phyloP scores from a whole-genome alignment of 2,888 invertebrate species.

The Seladonia tumulorum region DNA sequence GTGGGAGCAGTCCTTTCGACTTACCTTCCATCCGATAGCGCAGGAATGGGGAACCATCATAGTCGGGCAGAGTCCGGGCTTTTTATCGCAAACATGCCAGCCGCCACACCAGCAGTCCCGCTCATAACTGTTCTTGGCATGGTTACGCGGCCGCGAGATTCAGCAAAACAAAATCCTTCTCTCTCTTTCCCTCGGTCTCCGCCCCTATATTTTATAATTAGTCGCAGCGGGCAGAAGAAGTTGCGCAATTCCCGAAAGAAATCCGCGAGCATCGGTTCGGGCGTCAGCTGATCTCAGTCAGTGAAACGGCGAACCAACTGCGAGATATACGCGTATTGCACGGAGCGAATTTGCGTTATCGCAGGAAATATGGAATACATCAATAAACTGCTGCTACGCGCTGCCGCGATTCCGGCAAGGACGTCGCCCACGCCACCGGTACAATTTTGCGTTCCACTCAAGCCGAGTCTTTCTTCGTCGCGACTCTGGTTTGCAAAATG shows the following conservation, averaged over 20 bases:
- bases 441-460: conserved; percentile 42
- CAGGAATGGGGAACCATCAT: neutral
- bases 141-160: conserved; percentile 38
- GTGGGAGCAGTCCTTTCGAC: neutral
- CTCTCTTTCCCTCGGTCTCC: conserved; percentile 4
- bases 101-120: neutral
- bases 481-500: neutral
- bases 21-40: neutral
- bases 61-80: neutral
- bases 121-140: conserved; percentile 49
- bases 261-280: conserved; percentile 51
- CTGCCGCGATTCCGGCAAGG: conserved; percentile 59
- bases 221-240: conserved; percentile 61
- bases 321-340: neutral
- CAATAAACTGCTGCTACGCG: conserved; percentile 75
- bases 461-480: neutral
- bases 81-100: conserved; percentile 27
- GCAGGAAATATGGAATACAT: conserved; percentile 74
- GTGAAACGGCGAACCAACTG: conserved; percentile 30
- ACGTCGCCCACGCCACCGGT: conserved; percentile 68
- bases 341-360: neutral
- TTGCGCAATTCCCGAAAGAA: conserved; percentile 76
- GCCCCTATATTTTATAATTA: conserved; percentile 74
- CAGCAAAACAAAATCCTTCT: conserved; percentile 53
- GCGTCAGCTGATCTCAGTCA: conserved; percentile 72